Conservation (phyloP, 2,888 invertebrate genomes). For the Stratiomys singularior region DNA sequence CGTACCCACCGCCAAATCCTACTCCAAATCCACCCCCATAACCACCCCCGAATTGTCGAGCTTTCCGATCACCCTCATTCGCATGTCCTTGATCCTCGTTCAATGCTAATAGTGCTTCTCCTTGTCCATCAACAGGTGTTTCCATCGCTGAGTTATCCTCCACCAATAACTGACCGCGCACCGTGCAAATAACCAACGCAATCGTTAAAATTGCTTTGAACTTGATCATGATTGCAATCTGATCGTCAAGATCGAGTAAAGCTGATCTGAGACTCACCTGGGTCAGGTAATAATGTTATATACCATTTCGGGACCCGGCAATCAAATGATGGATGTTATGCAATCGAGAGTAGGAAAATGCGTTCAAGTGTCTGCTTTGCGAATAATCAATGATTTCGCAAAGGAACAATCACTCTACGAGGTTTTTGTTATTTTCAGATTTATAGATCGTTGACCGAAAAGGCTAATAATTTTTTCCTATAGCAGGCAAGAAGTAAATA, state of each 20-base stretch:
- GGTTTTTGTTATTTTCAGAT: too few relatives aligned
- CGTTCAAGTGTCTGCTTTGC: neutral
- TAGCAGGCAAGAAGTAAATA: neutral
- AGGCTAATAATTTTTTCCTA: neutral
- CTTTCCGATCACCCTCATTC: conserved; percentile 46
- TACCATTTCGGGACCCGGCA: neutral
- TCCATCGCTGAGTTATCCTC: neutral
- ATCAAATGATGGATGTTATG: neutral
- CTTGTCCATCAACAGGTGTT: conserved; percentile 25
- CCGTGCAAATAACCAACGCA: neutral
- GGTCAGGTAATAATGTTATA: neutral
- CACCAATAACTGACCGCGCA: neutral
- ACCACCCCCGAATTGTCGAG: conserved; percentile 50
- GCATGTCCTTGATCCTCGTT: conserved; percentile 50
- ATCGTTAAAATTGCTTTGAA: neutral
- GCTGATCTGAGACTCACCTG: neutral
- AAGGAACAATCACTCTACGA: too few relatives aligned
- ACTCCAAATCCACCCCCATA: neutral
- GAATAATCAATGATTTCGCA: neutral
- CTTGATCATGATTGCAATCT: conserved; percentile 10
- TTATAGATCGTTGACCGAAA: conserved; percentile 1
- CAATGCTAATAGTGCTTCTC: conserved; percentile 24
- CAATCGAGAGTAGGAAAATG: neutral
- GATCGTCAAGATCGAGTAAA: neutral
- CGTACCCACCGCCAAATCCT: conserved; percentile 42